Base-by-base conservation (phyloP, 2,888 invertebrate species). In the Cremastinae sp. region DNA sequence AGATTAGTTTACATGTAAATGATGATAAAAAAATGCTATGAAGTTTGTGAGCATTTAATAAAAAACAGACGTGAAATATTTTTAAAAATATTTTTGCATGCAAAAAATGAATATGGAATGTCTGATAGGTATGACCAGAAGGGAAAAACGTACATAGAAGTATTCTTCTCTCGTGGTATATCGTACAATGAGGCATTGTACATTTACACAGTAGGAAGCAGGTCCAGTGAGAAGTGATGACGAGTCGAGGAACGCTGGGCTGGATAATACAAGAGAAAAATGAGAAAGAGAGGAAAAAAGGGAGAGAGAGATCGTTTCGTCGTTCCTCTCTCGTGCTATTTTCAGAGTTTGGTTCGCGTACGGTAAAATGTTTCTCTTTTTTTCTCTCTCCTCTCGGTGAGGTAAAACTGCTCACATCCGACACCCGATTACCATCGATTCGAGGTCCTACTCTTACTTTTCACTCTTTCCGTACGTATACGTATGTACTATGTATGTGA, bases 341-440 rank as follows among this genome's bases (percentile, higher is more conserved):
- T 80, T 79, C 80, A 80, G 80, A 77, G 77, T 77, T 72, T 72
- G 74, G 74, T 77, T 77, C 69, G 66, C 74, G 64, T 61, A 55
- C 53, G 73, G 66, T 69, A 76, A 74, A 78, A 61, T 55, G 28
- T 53, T 61, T 61, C 70, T 22, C 45, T 53, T 20, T 53, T 14
- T 43, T 61, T 53, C 70, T 59, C 43, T 49, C 14, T 61, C 53
- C 59, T 41, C 61, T 49, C 18, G 28, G 5, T 5, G 28, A 28
- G 28, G 28, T 28, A 5, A 28, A 28, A 3, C 66, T 56, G 39
- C 35, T 35, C 53, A 18, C 53, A 61, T 74, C 72, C 75, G 64
- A 70, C 77, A 74, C 78, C 72, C 74, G 74, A 81, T 81, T 79
- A 72, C 71, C 78, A 81, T 81, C 80, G 81, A 81, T 81, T 81